phyloP scores from a whole-genome alignment of 92 coral and sea anemone species.

The Porites rus region DNA sequence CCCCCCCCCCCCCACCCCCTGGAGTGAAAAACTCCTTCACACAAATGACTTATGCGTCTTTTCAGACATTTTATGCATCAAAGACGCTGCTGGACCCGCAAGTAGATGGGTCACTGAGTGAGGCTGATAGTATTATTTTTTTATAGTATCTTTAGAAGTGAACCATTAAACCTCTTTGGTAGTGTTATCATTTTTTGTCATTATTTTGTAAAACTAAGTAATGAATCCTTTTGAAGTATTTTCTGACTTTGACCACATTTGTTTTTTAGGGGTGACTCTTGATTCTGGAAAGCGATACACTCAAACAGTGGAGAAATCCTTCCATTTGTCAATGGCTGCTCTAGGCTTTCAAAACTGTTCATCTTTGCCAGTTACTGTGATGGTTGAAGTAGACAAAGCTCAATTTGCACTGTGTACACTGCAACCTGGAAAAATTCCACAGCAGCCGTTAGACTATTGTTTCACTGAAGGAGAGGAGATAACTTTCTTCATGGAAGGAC shows the following conservation, averaged over 20 bases:
- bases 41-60: too few relatives aligned
- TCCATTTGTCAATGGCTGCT: constrained; percentile 98
- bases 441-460: constrained; percentile 90
- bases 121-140: too few relatives aligned
- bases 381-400: constrained; percentile 98
- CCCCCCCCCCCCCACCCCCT: too few relatives aligned
- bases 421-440: constrained; percentile 92
- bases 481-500: constrained; percentile 92
- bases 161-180: too few relatives aligned
- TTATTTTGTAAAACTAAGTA: neutral
- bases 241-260: neutral
- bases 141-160: too few relatives aligned
- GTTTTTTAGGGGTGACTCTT: constrained; percentile 83
- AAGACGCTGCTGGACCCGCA: too few relatives aligned
- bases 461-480: constrained; percentile 99
- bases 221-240: neutral
- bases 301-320: constrained; percentile 96
- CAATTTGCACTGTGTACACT: constrained; percentile 94
- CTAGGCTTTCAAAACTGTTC: constrained; percentile 80
- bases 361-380: constrained; percentile 85
- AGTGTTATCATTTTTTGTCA: too few relatives aligned
- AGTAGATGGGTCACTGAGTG: too few relatives aligned
- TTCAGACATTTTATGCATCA: too few relatives aligned
- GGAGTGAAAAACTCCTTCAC: too few relatives aligned
- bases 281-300: constrained; percentile 97